Evolutionary conservation across 2,888 invertebrate species (phyloP).

Genomic region (Polymixis lichenea): DNA sequence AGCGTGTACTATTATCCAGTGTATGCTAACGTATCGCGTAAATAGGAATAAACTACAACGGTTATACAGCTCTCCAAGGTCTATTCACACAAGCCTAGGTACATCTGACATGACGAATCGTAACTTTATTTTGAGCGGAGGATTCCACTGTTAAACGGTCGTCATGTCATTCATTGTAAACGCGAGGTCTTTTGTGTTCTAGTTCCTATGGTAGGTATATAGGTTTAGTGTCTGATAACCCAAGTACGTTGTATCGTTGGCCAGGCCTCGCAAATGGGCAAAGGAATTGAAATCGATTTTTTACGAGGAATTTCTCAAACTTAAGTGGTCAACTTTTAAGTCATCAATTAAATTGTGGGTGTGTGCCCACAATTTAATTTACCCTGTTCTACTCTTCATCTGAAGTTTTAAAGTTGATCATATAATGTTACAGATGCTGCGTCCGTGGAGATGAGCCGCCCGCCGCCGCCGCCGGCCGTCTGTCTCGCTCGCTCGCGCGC

Average conservation of each 20-base stretch:
- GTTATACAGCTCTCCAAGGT: not conserved
- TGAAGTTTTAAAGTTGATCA: not conserved
- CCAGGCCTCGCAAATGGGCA: not conserved
- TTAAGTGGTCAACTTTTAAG: no score
- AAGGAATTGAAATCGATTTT: not conserved
- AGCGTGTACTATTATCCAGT: not conserved
- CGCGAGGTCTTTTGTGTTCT: not conserved
- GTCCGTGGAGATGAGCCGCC: slow-evolving; percentile 76
- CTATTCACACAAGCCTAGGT: not conserved
- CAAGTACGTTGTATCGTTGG: not conserved
- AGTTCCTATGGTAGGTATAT: not conserved
- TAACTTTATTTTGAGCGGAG: no score
- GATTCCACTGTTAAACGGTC: no score
- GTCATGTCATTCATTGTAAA: not conserved
- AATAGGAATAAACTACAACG: not conserved
- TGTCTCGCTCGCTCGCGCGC: slow-evolving; percentile 50
- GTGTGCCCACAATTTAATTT: not conserved
- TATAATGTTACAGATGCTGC: slow-evolving; percentile 71
- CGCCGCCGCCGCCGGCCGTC: slow-evolving; percentile 59
- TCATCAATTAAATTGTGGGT: no score
- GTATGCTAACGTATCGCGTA: not conserved
- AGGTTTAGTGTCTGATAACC: not conserved
- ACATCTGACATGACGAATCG: not conserved
- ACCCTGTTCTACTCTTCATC: not conserved
- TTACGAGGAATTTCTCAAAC: not conserved